Evolutionary conservation across 30 jellyfish, hydroid and myxozoan species (phyloP), one percentile per base, ranked within the genome.

Genomic region (Morbakka virulenta): DNA sequence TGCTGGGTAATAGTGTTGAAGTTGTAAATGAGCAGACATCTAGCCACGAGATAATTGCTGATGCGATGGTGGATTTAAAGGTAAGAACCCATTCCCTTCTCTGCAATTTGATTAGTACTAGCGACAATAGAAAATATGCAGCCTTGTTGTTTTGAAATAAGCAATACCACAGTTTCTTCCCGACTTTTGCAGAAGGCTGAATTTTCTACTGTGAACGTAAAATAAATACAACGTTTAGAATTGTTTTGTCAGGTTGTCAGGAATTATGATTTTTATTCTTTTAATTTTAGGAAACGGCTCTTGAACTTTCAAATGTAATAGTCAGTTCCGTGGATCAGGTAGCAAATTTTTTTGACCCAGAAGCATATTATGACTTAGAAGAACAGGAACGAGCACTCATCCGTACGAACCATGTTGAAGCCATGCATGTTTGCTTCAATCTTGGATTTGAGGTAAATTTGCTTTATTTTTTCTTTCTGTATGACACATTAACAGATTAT

Each of bases 401-500:
- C 14, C 96, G 65, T 62, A 77, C 51, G 21, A 72, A 50, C 50
- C 82, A 77, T 67, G 87, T 93, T 22, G 99, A 87, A 68, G 72
- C 95, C 22, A 86, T 93, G 96, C 96, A 81, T 50, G 80, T 66
- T 22, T 86, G 95, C 31, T 93, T 80, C 50, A 47, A 77, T 68
- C 61, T 94, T 32, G 99, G 99, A n/a, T 93, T 93, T 76, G 99
- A 93, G 99, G 99, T 93, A n/a, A n/a, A n/a, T n/a, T n/a, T n/a
- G n/a, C n/a, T n/a, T n/a, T n/a, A n/a, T n/a, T n/a, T n/a, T n/a
- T n/a, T n/a, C n/a, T n/a, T n/a, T n/a, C n/a, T n/a, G n/a, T n/a
- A n/a, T n/a, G n/a, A n/a, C n/a, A n/a, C n/a, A n/a, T n/a, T n/a
- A n/a, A n/a, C n/a, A n/a, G n/a, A n/a, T n/a, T n/a, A n/a, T n/a